Base-by-base conservation (phyloP, 1,140 invertebrate species). In the Eueides isabella region DNA sequence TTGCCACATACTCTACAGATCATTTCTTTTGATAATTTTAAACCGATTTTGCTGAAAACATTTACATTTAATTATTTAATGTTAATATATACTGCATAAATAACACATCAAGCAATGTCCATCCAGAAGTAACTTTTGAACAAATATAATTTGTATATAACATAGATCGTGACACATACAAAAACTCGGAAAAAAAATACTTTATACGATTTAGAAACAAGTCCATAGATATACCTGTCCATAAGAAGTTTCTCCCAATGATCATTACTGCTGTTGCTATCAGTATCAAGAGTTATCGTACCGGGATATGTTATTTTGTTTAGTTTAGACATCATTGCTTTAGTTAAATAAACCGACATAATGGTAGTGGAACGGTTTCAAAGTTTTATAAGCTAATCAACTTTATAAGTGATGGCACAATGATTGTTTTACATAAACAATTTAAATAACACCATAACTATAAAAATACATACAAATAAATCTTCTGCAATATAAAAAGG, bases 1-100 rank as follows among this genome's bases (percentile, higher is more conserved):
- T 78, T 86, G n/a, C 79, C 89, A 87, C 91, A 92, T 14, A 92
- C 84, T 80, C 91, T 82, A 68, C 91, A 92, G 72, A 92, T 91
- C 76, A 82, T 83, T 35, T 90, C 89, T 41, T 87, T 91, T 33
- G 86, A 80, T 33, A 92, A 77, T 28, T 77, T 79, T 6, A 83
- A 68, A 35, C 71, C 76, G 44, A 84, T 78, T 65, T 86, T 86
- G 48, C 90, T 92, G 79, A 66, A 91, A 89, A 70, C 14, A 30
- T 30, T 29, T 26, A 30, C 28, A 26, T 68, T 31, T 30, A 61
- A 29, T 35, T 33, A 38, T 33, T 63, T 41, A 41, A 14, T 29
- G 7, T 4, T 30, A 55, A 30, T 31, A 64, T 33, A 12, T 66
- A n/a, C 9, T 61, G n/a, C 5, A 28, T 26, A 19, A 55, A 28